Evolutionary conservation across 2,797 vertebrate species (phyloP).

Genomic region (Melanotaenia trifasciata): DNA sequence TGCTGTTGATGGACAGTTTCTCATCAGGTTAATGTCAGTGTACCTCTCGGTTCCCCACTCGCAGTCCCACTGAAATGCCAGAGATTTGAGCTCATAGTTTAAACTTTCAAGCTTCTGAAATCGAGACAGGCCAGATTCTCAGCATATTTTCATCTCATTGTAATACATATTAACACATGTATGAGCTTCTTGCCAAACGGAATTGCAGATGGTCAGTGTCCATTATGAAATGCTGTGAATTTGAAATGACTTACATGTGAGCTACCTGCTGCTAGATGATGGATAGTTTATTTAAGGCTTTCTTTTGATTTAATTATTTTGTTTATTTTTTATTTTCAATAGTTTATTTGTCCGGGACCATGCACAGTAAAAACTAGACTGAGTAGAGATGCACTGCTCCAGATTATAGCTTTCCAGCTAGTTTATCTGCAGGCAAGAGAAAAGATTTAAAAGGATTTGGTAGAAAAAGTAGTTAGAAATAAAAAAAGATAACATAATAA

Average conservation of each 20-base stretch:
- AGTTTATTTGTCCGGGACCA: neutral
- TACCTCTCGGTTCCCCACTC: conserved; percentile 37
- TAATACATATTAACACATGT: conserved; percentile 83
- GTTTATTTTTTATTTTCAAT: neutral
- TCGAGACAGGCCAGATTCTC: conserved; percentile 80
- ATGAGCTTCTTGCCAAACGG: conserved; percentile 68
- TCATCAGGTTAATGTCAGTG: conserved; percentile 50
- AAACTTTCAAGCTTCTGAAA: conserved; percentile 73
- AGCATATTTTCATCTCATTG: conserved; percentile 84
- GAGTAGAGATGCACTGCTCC: too few relatives aligned
- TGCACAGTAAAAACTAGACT: neutral
- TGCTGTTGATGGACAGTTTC: conserved; percentile 70
- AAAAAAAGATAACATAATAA: too few relatives aligned
- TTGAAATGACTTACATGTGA: conserved; percentile 7
- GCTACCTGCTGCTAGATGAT: conserved; percentile 21
- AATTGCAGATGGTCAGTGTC: conserved; percentile 59
- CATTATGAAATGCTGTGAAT: conserved; percentile 59
- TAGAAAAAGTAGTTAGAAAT: too few relatives aligned
- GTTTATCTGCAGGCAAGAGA: too few relatives aligned
- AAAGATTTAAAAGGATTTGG: too few relatives aligned
- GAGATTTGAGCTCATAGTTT: conserved; percentile 66
- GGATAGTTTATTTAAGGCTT: neutral
- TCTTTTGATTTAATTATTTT: too few relatives aligned
- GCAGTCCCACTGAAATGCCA: conserved; percentile 56
- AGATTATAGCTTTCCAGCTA: too few relatives aligned